Conservation (phyloP, 2,888 invertebrate genomes). For the Eupithecia dodoneata region DNA sequence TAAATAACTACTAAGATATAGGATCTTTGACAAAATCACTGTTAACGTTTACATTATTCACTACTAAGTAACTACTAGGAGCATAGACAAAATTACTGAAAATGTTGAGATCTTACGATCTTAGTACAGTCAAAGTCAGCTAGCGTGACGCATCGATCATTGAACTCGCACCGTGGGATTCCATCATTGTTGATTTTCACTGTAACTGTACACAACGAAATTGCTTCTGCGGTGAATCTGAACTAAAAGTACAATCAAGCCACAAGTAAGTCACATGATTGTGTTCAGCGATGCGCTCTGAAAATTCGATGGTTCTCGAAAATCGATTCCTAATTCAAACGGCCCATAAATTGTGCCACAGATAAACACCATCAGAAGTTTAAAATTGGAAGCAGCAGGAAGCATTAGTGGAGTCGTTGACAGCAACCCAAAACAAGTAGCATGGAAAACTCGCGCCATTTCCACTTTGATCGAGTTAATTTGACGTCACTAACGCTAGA, state of each 20-base stretch:
- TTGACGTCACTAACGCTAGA: constrained; percentile 67
- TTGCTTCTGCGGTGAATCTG: constrained; percentile 60
- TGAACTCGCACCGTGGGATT: constrained; percentile 76
- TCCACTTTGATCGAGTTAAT: constrained; percentile 80
- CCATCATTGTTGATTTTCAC: constrained; percentile 70
- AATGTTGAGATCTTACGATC: constrained; percentile 51
- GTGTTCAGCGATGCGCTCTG: constrained; percentile 37
- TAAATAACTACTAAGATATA: neutral
- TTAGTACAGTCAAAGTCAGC: constrained; percentile 61
- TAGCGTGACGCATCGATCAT: constrained; percentile 70
- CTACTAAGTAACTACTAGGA: constrained; percentile 7
- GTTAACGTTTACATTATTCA: neutral
- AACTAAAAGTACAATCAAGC: constrained; percentile 47
- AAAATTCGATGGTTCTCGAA: constrained; percentile 38
- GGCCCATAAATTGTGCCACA: constrained; percentile 61
- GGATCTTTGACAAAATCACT: neutral
- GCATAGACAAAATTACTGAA: constrained; percentile 28
- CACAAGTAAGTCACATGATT: constrained; percentile 59
- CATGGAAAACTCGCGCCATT: constrained; percentile 73
- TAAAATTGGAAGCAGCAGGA: constrained; percentile 78
- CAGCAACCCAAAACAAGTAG: constrained; percentile 75
- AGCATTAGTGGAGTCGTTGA: constrained; percentile 80
- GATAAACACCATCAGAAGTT: constrained; percentile 79
- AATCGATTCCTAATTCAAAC: constrained; percentile 60
- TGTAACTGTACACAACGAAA: constrained; percentile 71